A percentile compares a stretch with the other conserved stretches of the same genome.
Conservation (phyloP, 2,113 vertebrate genomes). For the Perca schrenkii region DNA sequence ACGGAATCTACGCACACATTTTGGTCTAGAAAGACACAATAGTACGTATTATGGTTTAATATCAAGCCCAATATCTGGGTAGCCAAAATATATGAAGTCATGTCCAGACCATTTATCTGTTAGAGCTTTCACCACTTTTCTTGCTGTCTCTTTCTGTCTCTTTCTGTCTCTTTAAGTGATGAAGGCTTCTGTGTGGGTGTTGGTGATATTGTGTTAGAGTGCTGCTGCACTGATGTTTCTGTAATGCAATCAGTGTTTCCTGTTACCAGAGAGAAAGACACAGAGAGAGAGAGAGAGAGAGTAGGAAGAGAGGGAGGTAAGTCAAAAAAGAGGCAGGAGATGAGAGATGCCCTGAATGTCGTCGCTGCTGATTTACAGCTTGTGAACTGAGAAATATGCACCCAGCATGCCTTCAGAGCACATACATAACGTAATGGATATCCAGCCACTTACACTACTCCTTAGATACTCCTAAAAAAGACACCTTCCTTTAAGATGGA, state of each 20-base stretch:
- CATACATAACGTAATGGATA: not conserved
- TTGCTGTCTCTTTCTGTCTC: conserved; percentile 54
- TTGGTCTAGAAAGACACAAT: not conserved
- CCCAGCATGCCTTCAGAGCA: conserved; percentile 13
- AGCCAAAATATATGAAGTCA: conserved; percentile 15
- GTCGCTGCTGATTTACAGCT: conserved; percentile 48
- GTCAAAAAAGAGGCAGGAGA: conserved; percentile 41
- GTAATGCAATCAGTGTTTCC: conserved; percentile 83
- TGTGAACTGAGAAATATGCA: conserved; percentile 48
- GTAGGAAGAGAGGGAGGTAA: conserved; percentile 19
- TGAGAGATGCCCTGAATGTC: conserved; percentile 46
- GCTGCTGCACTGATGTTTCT: conserved; percentile 76
- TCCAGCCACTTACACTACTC: conserved; percentile 17
- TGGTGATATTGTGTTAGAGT: conserved; percentile 71
- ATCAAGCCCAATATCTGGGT: not conserved
- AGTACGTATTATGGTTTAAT: not conserved
- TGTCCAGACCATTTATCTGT: conserved; percentile 7
- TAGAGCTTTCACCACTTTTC: not conserved
- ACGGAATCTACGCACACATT: not conserved
- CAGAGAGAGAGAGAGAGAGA: conserved; percentile 12
- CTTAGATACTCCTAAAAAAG: conserved; percentile 6
- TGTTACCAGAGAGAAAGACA: conserved; percentile 51
- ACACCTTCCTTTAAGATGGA: not conserved
- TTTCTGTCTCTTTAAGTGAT: conserved; percentile 76
- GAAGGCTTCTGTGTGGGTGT: conserved; percentile 72